phyloP scores from a whole-genome alignment of 2,888 invertebrate species.

The Mimumesa dahlbomi region DNA sequence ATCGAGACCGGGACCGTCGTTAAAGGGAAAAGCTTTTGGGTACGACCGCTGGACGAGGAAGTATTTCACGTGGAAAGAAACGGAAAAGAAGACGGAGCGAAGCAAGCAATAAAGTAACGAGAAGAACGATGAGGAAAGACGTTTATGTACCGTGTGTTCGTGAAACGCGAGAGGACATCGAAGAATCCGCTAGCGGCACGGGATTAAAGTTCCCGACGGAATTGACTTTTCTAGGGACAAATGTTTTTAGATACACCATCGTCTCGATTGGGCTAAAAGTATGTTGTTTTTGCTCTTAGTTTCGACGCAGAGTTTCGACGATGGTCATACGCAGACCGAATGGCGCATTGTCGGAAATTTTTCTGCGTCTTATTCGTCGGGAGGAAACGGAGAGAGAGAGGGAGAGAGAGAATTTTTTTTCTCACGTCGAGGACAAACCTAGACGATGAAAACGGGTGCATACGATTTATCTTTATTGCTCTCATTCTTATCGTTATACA shows the following conservation, averaged over 20 bases:
- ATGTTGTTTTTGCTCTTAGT: not conserved
- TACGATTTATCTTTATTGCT: slow-evolving; percentile 35
- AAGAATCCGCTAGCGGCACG: slow-evolving; percentile 1
- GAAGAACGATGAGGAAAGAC: slow-evolving; percentile 29
- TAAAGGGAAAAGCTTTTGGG: no score
- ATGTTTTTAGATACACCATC: slow-evolving; percentile 13
- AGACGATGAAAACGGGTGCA: slow-evolving; percentile 5
- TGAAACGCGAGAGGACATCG: not conserved
- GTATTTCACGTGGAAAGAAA: not conserved
- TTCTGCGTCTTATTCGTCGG: not conserved
- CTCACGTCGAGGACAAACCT: not conserved
- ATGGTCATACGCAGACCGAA: not conserved
- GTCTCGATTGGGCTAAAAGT: slow-evolving; percentile 11
- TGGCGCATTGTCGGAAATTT: not conserved
- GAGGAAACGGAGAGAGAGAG: not conserved
- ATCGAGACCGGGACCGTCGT: no score
- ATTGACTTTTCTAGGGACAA: slow-evolving; percentile 34
- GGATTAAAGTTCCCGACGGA: slow-evolving; percentile 20
- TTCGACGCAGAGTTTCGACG: not conserved
- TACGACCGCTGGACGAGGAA: no score
- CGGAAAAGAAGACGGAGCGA: slow-evolving; percentile 1
- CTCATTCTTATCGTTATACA: slow-evolving; percentile 49
- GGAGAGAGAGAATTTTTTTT: not conserved
- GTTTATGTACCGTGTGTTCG: slow-evolving; percentile 10
- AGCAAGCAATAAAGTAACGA: slow-evolving; percentile 51